A percentile compares a stretch with the other conserved stretches of the same genome.
Conservation (phyloP, 2,113 vertebrate genomes). For the Mus pahari region DNA sequence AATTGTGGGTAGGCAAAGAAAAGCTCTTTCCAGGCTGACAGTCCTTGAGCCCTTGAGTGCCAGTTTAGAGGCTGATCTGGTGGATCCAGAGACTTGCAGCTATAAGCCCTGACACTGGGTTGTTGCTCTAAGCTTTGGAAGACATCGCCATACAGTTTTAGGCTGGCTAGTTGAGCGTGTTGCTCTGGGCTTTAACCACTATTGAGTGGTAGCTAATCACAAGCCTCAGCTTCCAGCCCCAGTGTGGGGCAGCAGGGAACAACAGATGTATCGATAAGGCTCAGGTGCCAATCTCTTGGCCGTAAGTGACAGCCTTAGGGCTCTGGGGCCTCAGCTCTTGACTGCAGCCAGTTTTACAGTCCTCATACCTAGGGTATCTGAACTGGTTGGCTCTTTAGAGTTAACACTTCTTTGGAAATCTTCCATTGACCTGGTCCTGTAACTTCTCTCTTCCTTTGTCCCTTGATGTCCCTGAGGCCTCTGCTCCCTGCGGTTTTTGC, state of each 20-base stretch:
- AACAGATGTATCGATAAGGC: too few relatives aligned
- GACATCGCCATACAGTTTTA: not conserved
- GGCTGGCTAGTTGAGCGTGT: not conserved
- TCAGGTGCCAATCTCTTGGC: not conserved
- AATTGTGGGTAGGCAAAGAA: not conserved
- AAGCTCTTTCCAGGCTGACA: not conserved
- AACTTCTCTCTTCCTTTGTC: not conserved
- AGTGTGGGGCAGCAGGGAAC: not conserved
- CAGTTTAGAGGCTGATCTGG: not conserved
- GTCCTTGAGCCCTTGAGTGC: not conserved
- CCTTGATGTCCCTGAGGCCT: not conserved
- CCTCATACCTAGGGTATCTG: not conserved
- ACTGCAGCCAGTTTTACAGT: not conserved
- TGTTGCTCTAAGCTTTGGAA: not conserved
- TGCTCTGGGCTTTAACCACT: not conserved
- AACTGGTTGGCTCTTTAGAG: not conserved
- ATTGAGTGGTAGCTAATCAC: too few relatives aligned
- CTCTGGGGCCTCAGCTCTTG: not conserved
- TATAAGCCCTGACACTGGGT: not conserved
- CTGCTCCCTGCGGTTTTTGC: too few relatives aligned
- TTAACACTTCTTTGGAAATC: not conserved
- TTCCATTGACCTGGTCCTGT: not conserved
- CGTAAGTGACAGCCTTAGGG: too few relatives aligned
- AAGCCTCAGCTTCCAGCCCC: not conserved
- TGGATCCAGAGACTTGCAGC: not conserved